Evolutionary conservation across 1,140 invertebrate genomes (phyloP), one percentile per base, ranked within the genome.

Genomic region (Cyrtorhinus lividipennis): DNA sequence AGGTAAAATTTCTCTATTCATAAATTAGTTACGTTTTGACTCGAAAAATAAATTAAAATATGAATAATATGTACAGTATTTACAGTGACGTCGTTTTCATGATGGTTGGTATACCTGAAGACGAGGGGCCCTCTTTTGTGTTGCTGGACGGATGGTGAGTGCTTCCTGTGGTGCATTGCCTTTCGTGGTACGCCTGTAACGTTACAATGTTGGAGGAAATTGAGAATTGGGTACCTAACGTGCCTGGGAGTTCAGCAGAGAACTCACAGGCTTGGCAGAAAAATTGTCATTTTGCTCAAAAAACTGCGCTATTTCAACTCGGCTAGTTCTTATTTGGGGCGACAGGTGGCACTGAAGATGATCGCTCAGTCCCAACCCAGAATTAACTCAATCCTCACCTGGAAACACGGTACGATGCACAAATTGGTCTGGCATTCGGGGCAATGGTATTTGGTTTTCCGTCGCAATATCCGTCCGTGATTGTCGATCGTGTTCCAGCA

Each of bases 371-470:
- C n/a, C n/a, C n/a, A n/a, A n/a, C n/a, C n/a, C n/a, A n/a, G n/a
- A n/a, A n/a, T n/a, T n/a, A n/a, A 53, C 10, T 53, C 48, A 53
- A 53, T 13, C 1, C 30, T 12, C 44, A 71, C 83, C 72, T 90
- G 86, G 75, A 89, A 90, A 72, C 87, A 90, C 24, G 87, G 87
- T 48, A 90, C 87, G 69, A 91, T 88, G 73, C 88, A 91, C 48
- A 91, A 77, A 74, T 90, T 91, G 46, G 84, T 88, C 70, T 87
- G 84, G 73, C 88, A 91, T 70, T 90, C 87, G 1, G 87, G 87
- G 75, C 88, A 91, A 72, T 89, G 86, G 72, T 90, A 91, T 73
- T 90, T 90, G 2, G 88, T 91, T 77, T 91, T 91, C 62, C 88
- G 76, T 22, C 88, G 76, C 38, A 90, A 77, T 67, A 89, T 90